Percentiles rank a stretch among this genome's conserved stretches.
Conservation (phyloP, 2,113 vertebrate genomes). For the Rhodinocichla rosea region DNA sequence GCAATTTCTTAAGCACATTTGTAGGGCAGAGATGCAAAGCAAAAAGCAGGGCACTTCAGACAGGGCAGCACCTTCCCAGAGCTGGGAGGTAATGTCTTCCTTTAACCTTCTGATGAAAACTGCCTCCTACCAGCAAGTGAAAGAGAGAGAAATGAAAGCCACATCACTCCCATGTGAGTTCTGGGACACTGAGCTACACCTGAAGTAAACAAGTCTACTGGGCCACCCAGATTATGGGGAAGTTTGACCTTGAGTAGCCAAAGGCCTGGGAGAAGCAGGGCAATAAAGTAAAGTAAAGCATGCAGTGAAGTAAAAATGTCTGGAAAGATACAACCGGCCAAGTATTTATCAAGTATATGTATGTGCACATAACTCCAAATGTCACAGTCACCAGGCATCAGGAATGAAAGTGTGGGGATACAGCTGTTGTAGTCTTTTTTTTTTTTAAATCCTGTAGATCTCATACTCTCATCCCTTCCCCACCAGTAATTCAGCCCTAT, state of each 20-base stretch:
- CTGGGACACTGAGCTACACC: neutral
- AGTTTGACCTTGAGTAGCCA: neutral
- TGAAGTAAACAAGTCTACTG: neutral
- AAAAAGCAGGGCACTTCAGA: neutral
- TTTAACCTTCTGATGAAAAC: neutral
- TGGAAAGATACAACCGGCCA: neutral
- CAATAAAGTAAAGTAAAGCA: neutral
- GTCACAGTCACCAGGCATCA: accelerated
- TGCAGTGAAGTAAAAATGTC: neutral
- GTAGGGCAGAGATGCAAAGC: neutral
- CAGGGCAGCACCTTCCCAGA: neutral
- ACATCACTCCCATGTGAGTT: neutral
- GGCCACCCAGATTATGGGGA: neutral
- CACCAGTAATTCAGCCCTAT: neutral
- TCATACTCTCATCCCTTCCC: neutral
- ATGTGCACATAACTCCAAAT: neutral
- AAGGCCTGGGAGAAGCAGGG: neutral
- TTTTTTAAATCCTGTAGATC: neutral
- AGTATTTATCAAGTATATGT: neutral
- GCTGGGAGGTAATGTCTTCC: neutral
- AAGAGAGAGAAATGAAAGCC: neutral
- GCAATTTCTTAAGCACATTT: neutral
- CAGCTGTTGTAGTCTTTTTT: neutral
- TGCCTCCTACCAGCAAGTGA: neutral
- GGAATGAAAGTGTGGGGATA: neutral